Evolutionary conservation across 2,888 invertebrate species (phyloP), one percentile per base, ranked within the genome.

Genomic region (Monochamus alternatus): DNA sequence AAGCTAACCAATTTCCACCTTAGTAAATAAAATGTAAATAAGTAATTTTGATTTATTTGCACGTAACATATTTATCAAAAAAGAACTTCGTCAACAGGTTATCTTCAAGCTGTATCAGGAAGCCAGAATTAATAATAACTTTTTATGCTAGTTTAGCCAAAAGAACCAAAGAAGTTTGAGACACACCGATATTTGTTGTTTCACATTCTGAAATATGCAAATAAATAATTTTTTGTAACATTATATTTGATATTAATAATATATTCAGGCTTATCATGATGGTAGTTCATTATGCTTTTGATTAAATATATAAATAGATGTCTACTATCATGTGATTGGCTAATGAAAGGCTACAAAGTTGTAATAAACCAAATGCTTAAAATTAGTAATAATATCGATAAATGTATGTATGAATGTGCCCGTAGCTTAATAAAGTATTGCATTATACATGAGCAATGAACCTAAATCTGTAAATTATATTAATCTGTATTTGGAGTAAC

Each of bases 391-490:
- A 55, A 55, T 55, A 14, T 55, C n/a, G 14, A 3, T 10, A 55
- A 22, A 55, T 55, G 5, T 55, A 55, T 14, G n/a, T 55, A 14
- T 22, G 22, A 10, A n/a, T 55, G 14, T 55, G 14, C n/a, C 55
- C 22, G 14, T 14, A 5, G 14, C 12, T 55, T 55, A 14, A 55
- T 55, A 55, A 55, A 55, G 55, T 14, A 14, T 55, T 14, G 55
- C 22, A 55, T 55, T 14, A 55, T n/a, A 14, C 3, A 55, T 8
- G 14, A 55, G n/a, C n/a, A 55, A 55, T 55, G 55, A 7, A 55
- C 55, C 14, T 8, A 55, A 55, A 14, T 55, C n/a, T 55, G 55
- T 52, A 12, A 55, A 55, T 55, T 55, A 55, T 55, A 14, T 55
- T 55, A n/a, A 55, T 14, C 55, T 55, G 14, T 14, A 55, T 55